phyloP scores from a whole-genome alignment of 2,797 vertebrate species.

The Cottoperca gobio region DNA sequence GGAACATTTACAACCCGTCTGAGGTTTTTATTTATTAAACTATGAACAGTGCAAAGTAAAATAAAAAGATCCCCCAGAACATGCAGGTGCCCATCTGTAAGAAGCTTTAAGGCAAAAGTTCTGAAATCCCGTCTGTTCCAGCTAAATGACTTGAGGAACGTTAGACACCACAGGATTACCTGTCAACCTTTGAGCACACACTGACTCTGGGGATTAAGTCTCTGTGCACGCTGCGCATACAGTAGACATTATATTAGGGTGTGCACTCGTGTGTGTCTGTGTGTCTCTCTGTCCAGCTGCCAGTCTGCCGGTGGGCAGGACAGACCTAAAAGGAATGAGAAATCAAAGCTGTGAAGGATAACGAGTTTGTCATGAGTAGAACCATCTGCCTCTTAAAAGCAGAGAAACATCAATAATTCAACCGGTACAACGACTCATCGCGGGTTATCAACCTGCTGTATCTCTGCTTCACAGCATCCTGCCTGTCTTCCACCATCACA shows the following conservation, averaged over 20 bases:
- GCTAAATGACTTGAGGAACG: constrained; percentile 37
- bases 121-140: constrained; percentile 45
- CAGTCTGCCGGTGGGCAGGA: background rate
- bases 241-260: constrained; percentile 1
- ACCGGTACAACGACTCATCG: constrained; percentile 17
- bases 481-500: background rate
- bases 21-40: constrained; percentile 10
- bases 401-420: constrained; percentile 59
- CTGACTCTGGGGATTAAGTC: constrained; percentile 7
- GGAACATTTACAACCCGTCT: background rate
- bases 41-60: constrained; percentile 8
- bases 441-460: constrained; percentile 26
- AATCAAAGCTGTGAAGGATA: constrained; percentile 20
- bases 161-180: constrained; percentile 37
- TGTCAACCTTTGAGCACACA: constrained; percentile 36
- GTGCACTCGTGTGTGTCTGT: background rate
- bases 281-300: background rate
- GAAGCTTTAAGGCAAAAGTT: constrained; percentile 6
- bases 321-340: background rate
- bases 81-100: background rate
- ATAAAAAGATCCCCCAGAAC: background rate
- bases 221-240: background rate
- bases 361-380: background rate
- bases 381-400: constrained; percentile 27
- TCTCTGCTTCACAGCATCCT: constrained; percentile 26